phyloP scores from a whole-genome alignment of 1,140 invertebrate species.

The Sminthurides bifidus region DNA sequence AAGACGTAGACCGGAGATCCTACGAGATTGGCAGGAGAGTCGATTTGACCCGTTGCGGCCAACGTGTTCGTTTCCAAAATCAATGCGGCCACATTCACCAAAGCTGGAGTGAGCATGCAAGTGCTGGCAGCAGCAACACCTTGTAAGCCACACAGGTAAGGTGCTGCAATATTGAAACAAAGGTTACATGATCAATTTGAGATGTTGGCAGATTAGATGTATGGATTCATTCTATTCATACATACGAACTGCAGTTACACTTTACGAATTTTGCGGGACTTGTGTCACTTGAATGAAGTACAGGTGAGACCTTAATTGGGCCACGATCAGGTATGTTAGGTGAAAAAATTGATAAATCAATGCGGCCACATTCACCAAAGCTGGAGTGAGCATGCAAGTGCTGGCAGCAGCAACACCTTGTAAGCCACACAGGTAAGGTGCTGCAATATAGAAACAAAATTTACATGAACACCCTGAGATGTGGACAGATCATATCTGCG shows the following conservation, averaged over 20 bases:
- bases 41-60: constrained; percentile 33
- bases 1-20: constrained; percentile 37
- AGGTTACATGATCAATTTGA: too few relatives aligned
- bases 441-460: constrained; percentile 28
- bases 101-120: constrained; percentile 35
- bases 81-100: constrained; percentile 30
- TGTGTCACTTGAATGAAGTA: too few relatives aligned
- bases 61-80: constrained; percentile 28
- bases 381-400: constrained; percentile 35
- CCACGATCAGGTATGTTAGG: too few relatives aligned
- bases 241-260: too few relatives aligned
- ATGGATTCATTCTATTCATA: too few relatives aligned
- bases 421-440: constrained; percentile 34
- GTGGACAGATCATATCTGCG: too few relatives aligned
- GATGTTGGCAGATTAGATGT: too few relatives aligned
- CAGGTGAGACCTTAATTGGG: too few relatives aligned
- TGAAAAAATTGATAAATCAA: constrained; percentile 17
- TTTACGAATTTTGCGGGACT: too few relatives aligned
- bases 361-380: constrained; percentile 25
- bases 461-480: too few relatives aligned
- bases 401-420: constrained; percentile 30
- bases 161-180: constrained; percentile 29
- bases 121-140: constrained; percentile 27
- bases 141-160: constrained; percentile 34
- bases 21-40: constrained; percentile 33